Conservation (phyloP, 2,888 invertebrate species). For the Lasioglossum zephyrum region DNA sequence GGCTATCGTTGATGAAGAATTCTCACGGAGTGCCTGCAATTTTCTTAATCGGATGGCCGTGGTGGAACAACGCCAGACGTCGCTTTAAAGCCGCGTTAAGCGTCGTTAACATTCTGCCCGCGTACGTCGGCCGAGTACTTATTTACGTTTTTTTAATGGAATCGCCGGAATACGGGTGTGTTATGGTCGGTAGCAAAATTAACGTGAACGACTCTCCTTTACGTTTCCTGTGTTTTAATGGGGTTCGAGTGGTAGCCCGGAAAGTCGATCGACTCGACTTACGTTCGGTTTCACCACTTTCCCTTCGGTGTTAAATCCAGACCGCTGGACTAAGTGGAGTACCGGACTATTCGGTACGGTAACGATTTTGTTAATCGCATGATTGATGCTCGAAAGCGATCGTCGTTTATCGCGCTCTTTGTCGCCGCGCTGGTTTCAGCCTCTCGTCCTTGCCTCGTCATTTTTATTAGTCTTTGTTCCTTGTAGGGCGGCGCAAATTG, state of each 20-base stretch:
- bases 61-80: background rate
- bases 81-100: background rate
- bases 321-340: conserved; percentile 30
- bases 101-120: conserved; percentile 42
- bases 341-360: conserved; percentile 21
- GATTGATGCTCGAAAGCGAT: background rate
- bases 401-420: conserved; percentile 8
- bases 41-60: conserved; percentile 7
- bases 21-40: background rate
- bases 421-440: background rate
- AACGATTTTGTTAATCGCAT: conserved; percentile 5
- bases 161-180: background rate
- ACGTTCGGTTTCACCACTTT: conserved; percentile 70
- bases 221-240: conserved; percentile 60
- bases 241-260: conserved; percentile 46
- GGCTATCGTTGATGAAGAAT: background rate
- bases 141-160: conserved; percentile 28
- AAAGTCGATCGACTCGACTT: conserved; percentile 60
- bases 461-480: background rate
- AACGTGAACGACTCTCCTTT: conserved; percentile 43
- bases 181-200: conserved; percentile 32
- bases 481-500: background rate
- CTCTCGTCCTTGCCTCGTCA: background rate
- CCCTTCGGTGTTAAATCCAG: conserved; percentile 60
- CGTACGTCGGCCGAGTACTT: conserved; percentile 10